Conservation (phyloP, 2,888 invertebrate species). For the Carterocephalus palaemon region DNA sequence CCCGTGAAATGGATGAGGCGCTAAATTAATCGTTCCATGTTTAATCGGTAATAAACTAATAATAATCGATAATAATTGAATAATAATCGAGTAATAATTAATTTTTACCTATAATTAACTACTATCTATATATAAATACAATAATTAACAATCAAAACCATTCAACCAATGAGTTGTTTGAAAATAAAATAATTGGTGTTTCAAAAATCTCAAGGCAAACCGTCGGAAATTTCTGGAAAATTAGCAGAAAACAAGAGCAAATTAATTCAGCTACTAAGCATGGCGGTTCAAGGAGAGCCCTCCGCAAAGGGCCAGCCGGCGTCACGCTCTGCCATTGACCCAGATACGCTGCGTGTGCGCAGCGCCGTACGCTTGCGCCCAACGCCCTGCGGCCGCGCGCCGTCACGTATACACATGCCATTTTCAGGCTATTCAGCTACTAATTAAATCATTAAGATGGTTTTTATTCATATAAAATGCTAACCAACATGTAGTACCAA, state of each 20-base stretch:
- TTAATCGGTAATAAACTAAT: too few relatives aligned
- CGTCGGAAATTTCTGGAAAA: conserved; percentile 18
- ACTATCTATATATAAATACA: too few relatives aligned
- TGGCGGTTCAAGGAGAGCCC: conserved; percentile 75
- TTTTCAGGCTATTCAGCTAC: neutral
- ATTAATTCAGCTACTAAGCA: conserved; percentile 60
- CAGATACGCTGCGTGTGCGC: conserved; percentile 66
- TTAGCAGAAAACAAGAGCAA: conserved; percentile 65
- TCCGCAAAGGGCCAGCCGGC: conserved; percentile 71
- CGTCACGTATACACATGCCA: conserved; percentile 53
- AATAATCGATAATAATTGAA: too few relatives aligned
- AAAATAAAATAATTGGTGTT: neutral
- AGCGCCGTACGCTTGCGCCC: conserved; percentile 59
- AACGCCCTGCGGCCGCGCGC: conserved; percentile 50
- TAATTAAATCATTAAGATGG: too few relatives aligned
- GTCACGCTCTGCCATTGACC: conserved; percentile 78
- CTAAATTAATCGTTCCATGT: too few relatives aligned
- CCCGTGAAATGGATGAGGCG: too few relatives aligned
- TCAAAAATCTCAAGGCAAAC: conserved; percentile 3
- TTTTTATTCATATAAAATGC: neutral
- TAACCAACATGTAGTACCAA: neutral
- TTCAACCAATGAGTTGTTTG: conserved; percentile 4
- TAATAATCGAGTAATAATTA: too few relatives aligned
- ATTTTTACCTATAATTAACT: too few relatives aligned
- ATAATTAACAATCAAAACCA: too few relatives aligned